Evolutionary conservation across 2,113 vertebrate genomes (phyloP).

Genomic region (Pachypanchax playfairii): DNA sequence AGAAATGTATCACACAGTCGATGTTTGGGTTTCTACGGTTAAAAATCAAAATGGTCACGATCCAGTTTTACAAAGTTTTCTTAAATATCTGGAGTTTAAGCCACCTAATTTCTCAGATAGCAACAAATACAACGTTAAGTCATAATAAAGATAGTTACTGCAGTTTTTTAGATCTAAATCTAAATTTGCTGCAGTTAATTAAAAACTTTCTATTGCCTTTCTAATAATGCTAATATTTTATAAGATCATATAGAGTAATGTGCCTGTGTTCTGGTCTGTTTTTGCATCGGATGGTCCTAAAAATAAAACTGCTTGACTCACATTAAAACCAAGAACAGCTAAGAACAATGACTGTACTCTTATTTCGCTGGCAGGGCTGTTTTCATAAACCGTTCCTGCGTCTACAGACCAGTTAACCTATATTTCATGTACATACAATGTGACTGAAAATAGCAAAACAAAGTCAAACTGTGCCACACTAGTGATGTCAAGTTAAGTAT

Average conservation of each 20-base stretch:
- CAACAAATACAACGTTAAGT: too few relatives aligned
- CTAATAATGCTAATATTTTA: neutral
- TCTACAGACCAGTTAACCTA: slow-evolving; percentile 70
- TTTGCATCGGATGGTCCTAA: neutral
- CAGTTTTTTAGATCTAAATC: too few relatives aligned
- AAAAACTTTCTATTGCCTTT: too few relatives aligned
- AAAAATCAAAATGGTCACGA: too few relatives aligned
- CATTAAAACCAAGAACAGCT: slow-evolving; percentile 30
- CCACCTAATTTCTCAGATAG: too few relatives aligned
- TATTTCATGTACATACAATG: slow-evolving; percentile 46
- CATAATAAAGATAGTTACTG: too few relatives aligned
- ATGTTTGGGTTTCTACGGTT: too few relatives aligned
- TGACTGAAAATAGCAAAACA: slow-evolving; percentile 62
- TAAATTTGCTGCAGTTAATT: too few relatives aligned
- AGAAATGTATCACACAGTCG: too few relatives aligned
- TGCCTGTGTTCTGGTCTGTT: neutral
- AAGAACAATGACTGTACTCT: slow-evolving; percentile 40
- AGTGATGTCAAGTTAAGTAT: slow-evolving; percentile 55
- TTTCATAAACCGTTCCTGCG: slow-evolving; percentile 43
- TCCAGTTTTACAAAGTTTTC: too few relatives aligned
- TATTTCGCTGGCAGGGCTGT: slow-evolving; percentile 45
- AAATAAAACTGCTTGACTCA: neutral
- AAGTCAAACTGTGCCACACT: slow-evolving; percentile 71
- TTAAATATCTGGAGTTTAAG: too few relatives aligned
- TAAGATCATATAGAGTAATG: neutral